Evolutionary conservation across 2,888 invertebrate genomes (phyloP), one percentile per base, ranked within the genome.

Genomic region (Stenichneumon culpator): DNA sequence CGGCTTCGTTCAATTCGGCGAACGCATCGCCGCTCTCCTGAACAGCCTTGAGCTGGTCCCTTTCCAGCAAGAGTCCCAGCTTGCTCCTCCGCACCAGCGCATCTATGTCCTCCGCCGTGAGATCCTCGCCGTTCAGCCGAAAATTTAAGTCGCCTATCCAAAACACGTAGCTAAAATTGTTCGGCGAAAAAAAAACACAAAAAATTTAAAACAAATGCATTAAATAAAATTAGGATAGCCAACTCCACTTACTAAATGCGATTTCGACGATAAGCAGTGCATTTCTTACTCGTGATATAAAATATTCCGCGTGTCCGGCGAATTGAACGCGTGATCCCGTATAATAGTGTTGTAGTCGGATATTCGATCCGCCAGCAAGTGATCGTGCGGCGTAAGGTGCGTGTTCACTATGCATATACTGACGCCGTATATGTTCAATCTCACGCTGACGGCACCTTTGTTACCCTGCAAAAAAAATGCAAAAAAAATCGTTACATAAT

Each of bases 141-240:
- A 98, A 98, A 94, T 98, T 98, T 32, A 98, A 95, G 92, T 98
- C 98, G 1, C 98, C 98, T 90, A 98, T 96, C 98, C 98, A 98
- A 94, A 98, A 98, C 2, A 98, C 97, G 92, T 98, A 97, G 92
- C 97, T 97, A 92, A 82, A 95, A 89, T 22, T 74, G 36, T 25
- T 36, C 36, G 36, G 25, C 44, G 25, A 60, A 25, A 32, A 28
- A 16, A 60, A 52, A 52, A 44, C 14, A 36, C 78, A 77, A 44
- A n/a, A 70, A 16, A 1, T 28, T 70, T 57, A 25, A 36, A 16
- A 67, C 16, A 50, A 60, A 77, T 25, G 1, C 47, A 6, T 16
- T 32, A 60, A 16, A n/a, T 16, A 1, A 32, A 52, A 52, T 52
- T 3, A 3, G 14, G 2, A 44, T 14, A 44, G 14, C 44, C 19